These are phyloP conservation scores for Xiphophorus couchianus DNA, from an alignment of 2,113 vertebrate species.

Conservation along the genomic window DNA sequence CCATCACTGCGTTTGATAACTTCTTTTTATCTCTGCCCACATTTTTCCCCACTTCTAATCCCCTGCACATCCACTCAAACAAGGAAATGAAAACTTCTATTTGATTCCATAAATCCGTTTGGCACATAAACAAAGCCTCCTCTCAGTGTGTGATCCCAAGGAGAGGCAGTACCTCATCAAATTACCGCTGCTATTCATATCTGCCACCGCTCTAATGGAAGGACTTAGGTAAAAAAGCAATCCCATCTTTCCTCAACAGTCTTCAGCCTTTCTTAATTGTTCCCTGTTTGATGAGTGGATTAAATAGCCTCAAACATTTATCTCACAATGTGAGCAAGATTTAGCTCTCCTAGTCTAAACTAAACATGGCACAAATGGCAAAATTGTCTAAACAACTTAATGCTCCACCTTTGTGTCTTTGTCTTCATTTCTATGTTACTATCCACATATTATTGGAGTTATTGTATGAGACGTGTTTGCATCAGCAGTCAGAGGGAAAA, in stretches of 20 bases:
- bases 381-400: not conserved
- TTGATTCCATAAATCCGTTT: slow-evolving; percentile 80
- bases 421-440: not conserved
- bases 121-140: slow-evolving; percentile 77
- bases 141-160: slow-evolving; percentile 71
- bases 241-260: slow-evolving; percentile 72
- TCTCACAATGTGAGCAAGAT: slow-evolving; percentile 28
- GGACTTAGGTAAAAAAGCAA: slow-evolving; percentile 70
- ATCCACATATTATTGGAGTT: not conserved
- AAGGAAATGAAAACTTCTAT: slow-evolving; percentile 79
- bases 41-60: slow-evolving; percentile 69
- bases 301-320: slow-evolving; percentile 49
- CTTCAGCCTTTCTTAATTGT: slow-evolving; percentile 68
- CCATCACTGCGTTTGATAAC: slow-evolving; percentile 58
- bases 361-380: slow-evolving; percentile 3
- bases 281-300: slow-evolving; percentile 52
- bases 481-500: slow-evolving; percentile 7
- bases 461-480: slow-evolving; percentile 1
- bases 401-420: slow-evolving; percentile 3
- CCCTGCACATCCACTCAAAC: slow-evolving; percentile 67
- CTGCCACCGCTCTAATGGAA: slow-evolving; percentile 67
- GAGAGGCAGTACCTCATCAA: slow-evolving; percentile 71
- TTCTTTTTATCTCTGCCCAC: slow-evolving; percentile 63
- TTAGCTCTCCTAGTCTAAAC: slow-evolving; percentile 23
- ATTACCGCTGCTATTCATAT: slow-evolving; percentile 78